Evolutionary conservation across 1,140 invertebrate genomes (phyloP).

Genomic region (Myzus persicae): DNA sequence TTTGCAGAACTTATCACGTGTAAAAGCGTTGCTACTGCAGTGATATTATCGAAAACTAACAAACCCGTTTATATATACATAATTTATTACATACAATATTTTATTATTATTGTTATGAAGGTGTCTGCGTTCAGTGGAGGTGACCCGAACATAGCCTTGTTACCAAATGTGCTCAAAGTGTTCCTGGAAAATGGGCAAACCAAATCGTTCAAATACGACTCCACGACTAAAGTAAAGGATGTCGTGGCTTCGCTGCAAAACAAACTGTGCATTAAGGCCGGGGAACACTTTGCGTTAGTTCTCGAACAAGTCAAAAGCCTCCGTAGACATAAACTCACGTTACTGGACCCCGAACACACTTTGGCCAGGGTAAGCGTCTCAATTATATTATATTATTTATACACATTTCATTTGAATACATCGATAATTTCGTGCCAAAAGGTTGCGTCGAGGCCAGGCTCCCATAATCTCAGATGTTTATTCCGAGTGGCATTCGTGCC

Average conservation of each 20-base stretch:
- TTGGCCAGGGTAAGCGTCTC: conserved; percentile 77
- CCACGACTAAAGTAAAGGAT: conserved; percentile 86
- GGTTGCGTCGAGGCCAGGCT: conserved; percentile 86
- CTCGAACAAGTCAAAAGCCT: conserved; percentile 90
- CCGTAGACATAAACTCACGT: conserved; percentile 81
- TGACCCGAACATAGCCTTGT: conserved; percentile 83
- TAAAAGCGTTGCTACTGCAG: background rate
- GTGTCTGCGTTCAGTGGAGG: conserved; percentile 80
- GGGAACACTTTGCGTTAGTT: conserved; percentile 86
- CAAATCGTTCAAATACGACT: conserved; percentile 95
- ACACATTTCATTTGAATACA: background rate
- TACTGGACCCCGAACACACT: conserved; percentile 83
- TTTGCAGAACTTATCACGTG: background rate
- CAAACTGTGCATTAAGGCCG: conserved; percentile 81
- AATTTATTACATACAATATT: background rate
- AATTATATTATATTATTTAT: background rate
- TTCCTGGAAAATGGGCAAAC: conserved; percentile 95
- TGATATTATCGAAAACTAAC: background rate
- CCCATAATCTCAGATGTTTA: conserved; percentile 86
- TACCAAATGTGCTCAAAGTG: conserved; percentile 92
- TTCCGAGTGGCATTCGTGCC: conserved; percentile 90
- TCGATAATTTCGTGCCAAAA: conserved; percentile 65
- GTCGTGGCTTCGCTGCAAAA: conserved; percentile 84
- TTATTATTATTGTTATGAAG: conserved; percentile 67
- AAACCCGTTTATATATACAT: background rate